Evolutionary conservation across 2,888 invertebrate genomes (phyloP).

Genomic region (Zaprionus bogoriensis): DNA sequence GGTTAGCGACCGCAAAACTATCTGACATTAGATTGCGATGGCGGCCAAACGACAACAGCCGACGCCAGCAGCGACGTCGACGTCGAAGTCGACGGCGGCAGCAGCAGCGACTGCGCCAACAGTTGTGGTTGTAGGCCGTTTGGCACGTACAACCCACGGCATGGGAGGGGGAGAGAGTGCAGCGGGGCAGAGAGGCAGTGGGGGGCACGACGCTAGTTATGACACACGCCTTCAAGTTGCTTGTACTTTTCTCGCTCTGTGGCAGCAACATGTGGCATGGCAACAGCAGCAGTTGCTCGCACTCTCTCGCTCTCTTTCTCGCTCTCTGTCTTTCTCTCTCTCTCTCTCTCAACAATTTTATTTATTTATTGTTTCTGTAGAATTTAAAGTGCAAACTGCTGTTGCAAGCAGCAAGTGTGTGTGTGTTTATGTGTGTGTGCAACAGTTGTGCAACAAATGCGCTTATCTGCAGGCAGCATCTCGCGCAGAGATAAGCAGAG

Average conservation of each 20-base stretch:
- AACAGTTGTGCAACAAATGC: constrained; percentile 42
- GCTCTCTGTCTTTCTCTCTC: no score
- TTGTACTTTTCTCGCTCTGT: constrained; percentile 20
- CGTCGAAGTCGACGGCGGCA: constrained; percentile 19
- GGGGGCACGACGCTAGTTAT: constrained; percentile 34
- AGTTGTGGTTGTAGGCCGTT: constrained; percentile 38
- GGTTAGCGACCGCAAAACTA: constrained; percentile 83
- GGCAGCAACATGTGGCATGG: constrained; percentile 58
- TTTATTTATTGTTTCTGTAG: constrained; percentile 40
- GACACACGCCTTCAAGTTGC: constrained; percentile 38
- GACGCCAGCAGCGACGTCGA: constrained; percentile 68
- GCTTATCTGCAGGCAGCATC: constrained; percentile 44
- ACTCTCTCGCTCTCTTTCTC: no score
- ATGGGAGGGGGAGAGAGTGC: not conserved
- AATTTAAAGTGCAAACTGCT: constrained; percentile 72
- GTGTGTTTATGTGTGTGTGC: constrained; percentile 13
- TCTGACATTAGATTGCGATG: constrained; percentile 83
- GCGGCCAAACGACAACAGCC: constrained; percentile 82
- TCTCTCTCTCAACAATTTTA: not conserved
- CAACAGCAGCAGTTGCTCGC: constrained; percentile 24
- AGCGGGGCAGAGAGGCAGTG: constrained; percentile 3
- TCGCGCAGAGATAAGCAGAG: constrained; percentile 10
- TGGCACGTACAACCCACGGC: constrained; percentile 54
- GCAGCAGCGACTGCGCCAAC: constrained; percentile 18
- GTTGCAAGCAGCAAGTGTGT: no score